Evolutionary conservation across 92 coral and sea anemone genomes (phyloP).

Genomic region (Phenganax marumi): DNA sequence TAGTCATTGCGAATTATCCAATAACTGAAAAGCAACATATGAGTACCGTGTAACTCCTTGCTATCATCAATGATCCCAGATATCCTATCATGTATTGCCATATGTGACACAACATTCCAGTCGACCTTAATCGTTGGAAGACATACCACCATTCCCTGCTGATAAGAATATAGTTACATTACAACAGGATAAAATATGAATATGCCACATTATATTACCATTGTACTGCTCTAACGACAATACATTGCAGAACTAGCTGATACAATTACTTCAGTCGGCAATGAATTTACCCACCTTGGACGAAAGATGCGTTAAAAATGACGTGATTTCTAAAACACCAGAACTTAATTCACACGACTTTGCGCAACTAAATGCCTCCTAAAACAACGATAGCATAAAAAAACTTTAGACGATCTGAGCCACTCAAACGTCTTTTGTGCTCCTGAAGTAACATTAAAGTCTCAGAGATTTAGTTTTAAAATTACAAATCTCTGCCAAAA

Average conservation of each 20-base stretch:
- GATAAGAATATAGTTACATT: not conserved
- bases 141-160: constrained; percentile 54
- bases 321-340: constrained; percentile 63
- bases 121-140: constrained; percentile 59
- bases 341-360: constrained; percentile 55
- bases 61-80: constrained; percentile 77
- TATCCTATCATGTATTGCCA: constrained; percentile 92
- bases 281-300: not conserved
- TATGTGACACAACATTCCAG: constrained; percentile 86
- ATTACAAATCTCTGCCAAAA: too few species aligned
- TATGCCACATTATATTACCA: not conserved
- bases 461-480: not conserved
- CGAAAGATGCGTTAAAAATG: constrained; percentile 8
- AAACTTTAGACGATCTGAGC: not conserved
- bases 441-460: not conserved
- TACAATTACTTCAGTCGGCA: too few species aligned
- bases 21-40: not conserved
- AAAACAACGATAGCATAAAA: not conserved
- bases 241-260: constrained; percentile 25
- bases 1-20: not conserved
- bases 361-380: constrained; percentile 79
- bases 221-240: not conserved
- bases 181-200: not conserved
- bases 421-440: not conserved
- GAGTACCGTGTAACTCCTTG: constrained; percentile 60